A percentile compares a stretch with the other conserved stretches of the same genome.
phyloP scores from a whole-genome alignment of 2,113 vertebrate genomes.

The Petrocephalus microphthalmus region DNA sequence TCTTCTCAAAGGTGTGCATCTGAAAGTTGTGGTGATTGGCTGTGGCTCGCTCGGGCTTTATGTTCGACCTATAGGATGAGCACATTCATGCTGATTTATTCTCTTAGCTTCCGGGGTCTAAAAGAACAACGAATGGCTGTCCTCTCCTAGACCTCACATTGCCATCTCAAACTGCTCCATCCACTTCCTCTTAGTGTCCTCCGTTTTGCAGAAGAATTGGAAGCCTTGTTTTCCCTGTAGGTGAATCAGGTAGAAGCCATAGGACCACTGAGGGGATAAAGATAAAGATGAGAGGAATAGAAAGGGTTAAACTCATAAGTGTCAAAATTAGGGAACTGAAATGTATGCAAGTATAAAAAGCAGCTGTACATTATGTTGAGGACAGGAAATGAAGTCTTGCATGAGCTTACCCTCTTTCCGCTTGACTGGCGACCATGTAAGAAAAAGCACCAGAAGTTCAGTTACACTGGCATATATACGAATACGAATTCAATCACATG shows the following conservation, averaged over 20 bases:
- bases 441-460: conserved; percentile 52
- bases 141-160: conserved; percentile 70
- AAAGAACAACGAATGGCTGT: background rate
- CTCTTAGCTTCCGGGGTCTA: background rate
- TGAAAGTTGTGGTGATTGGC: conserved; percentile 96
- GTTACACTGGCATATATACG: conserved; percentile 58
- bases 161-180: conserved; percentile 99
- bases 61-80: conserved; percentile 76
- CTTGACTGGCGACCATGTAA: conserved; percentile 83
- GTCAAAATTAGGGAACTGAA: background rate
- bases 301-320: background rate
- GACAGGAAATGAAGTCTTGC: conserved; percentile 39
- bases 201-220: conserved; percentile 97
- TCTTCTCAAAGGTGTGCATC: conserved; percentile 94
- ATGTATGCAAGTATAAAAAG: background rate
- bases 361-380: background rate
- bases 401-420: conserved; percentile 93
- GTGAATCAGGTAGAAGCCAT: conserved; percentile 93
- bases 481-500: conserved; percentile 55
- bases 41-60: conserved; percentile 89
- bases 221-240: conserved; percentile 96
- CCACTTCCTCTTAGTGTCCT: conserved; percentile 97
- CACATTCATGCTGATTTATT: background rate
- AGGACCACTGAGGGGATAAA: conserved; percentile 77
- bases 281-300: background rate